Base-by-base conservation (phyloP, 2,113 vertebrate species). In the Mohoua ochrocephala region DNA sequence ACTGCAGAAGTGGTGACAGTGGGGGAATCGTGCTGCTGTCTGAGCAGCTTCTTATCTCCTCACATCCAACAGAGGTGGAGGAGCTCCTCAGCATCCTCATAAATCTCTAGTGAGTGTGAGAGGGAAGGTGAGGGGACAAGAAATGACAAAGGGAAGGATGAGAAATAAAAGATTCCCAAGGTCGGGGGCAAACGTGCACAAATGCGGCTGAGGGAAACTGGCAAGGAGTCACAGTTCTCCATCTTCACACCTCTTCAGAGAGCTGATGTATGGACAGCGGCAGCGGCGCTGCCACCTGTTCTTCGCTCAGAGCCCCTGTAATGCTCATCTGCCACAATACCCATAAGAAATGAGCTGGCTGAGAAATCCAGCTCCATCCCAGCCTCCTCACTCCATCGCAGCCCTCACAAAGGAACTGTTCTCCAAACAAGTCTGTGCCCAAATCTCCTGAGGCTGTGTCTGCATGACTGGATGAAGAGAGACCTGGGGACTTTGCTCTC, bases 1-100 rank as follows among this genome's bases (percentile, higher is more conserved):
- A 85, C 70, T 97, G 94, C 82, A 96, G 91, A 93, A 95, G 93
- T 19, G 75, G 85, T 97, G 89, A 95, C 52, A 31, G 60, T 68
- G 63, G 85, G 70, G 61, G 49, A 85, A 91, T 52, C 0, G 1
- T 70, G 76, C 50, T 85, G 89, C 91, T 92, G 53, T 41, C 41
- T 53, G 69, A 91, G 35, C 50, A 96, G 82, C 75, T 93, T 75
- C 86, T 86, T 83, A 90, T 82, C 67, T 89, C 78, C 79, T 87
- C n/a, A 47, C 47, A 89, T 30, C 12, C 67, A 88, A 75, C 47
- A 87, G 67, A 70, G 63, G 70, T 80, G 41, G 50, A 94, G 26
- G 33, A 67, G 41, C 54, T 67, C 78, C 75, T 42, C 84, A 88
- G 70, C 54, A 77, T 53, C 70, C 75, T 85, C 78, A 69, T 89